Conservation (phyloP, 2,797 vertebrate species). For the Megaceryle alcyon region DNA sequence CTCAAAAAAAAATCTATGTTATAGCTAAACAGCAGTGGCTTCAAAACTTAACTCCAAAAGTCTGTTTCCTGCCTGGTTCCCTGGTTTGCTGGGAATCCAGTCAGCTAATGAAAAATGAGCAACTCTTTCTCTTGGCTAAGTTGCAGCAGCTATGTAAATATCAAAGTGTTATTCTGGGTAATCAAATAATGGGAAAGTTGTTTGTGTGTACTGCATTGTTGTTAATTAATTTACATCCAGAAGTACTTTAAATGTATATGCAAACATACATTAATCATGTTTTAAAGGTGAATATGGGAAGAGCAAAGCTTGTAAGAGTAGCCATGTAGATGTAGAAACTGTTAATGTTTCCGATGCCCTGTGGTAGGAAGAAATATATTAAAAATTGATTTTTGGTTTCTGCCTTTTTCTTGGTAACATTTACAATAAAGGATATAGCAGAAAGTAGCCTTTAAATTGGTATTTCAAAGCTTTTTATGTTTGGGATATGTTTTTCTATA, state of each 20-base stretch:
- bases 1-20: neutral
- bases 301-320: slow-evolving; percentile 63
- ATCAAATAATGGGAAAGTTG: slow-evolving; percentile 61
- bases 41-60: neutral
- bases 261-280: slow-evolving; percentile 22
- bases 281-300: slow-evolving; percentile 52
- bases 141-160: slow-evolving; percentile 70
- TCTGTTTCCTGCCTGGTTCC: neutral
- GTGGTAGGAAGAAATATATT: slow-evolving; percentile 84
- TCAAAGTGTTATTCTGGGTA: slow-evolving; percentile 32
- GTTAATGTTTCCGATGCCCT: slow-evolving; percentile 78
- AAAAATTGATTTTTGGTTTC: slow-evolving; percentile 83
- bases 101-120: neutral
- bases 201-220: slow-evolving; percentile 59
- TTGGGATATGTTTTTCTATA: slow-evolving; percentile 65
- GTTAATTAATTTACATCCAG: slow-evolving; percentile 71
- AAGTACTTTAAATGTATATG: slow-evolving; percentile 43
- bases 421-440: slow-evolving; percentile 78
- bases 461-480: slow-evolving; percentile 78
- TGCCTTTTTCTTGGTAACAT: slow-evolving; percentile 81
- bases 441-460: slow-evolving; percentile 78
- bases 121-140: slow-evolving; percentile 40
- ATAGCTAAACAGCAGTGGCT: neutral
- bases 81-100: neutral
- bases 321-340: slow-evolving; percentile 72